Base-by-base conservation (phyloP, 2,113 vertebrate genomes). In the Isichthys henryi region DNA sequence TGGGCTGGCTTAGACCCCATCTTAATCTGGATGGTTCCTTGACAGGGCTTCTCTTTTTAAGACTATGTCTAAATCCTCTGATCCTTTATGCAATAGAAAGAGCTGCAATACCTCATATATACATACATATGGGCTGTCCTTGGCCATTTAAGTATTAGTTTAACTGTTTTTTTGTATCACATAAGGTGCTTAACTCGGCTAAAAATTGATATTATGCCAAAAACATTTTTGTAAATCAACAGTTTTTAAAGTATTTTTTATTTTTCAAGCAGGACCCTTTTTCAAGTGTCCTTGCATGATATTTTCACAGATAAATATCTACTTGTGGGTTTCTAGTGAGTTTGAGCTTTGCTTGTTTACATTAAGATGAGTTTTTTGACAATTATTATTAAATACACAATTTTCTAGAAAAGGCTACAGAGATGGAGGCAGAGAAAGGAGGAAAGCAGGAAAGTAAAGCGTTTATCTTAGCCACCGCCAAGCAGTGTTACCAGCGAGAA, bases 41-140 rank as follows among this genome's bases (percentile, higher is more conserved):
- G 93, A 97, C 96, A 97, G 96, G 96, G 94, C 48, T 96, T 96
- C 92, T 87, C 95, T 96, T 94, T 96, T 96, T 96, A 96, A 97
- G 95, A 95, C 95, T 95, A 96, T 95, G 94, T 94, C 94, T 95
- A 95, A 95, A 50, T 94, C 94, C 91, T 91, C 94, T 95, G 94
- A 95, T 94, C 95, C 93, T 91, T 92, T 92, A 94, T 94, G 92
- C 86, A 94, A 92, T 90, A 80, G 19, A 56, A 13, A 82, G 27
- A 49, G 0, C 52, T 39, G 74, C 70, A 49, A 3, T 80, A 70
- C 84, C 52, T 50, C 77, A 82, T 53, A 88, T 17, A 85, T 23
- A 70, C 53, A 90, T 35, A 3, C 19, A 27, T 46, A 45, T 23
- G 13, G 56, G 13, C 7, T 62, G 56, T 50, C n/a, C 52, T 27